These are phyloP conservation scores for Aspidapion aeneum DNA, from an alignment of 2,888 invertebrate genomes.

Conservation along the genomic window DNA sequence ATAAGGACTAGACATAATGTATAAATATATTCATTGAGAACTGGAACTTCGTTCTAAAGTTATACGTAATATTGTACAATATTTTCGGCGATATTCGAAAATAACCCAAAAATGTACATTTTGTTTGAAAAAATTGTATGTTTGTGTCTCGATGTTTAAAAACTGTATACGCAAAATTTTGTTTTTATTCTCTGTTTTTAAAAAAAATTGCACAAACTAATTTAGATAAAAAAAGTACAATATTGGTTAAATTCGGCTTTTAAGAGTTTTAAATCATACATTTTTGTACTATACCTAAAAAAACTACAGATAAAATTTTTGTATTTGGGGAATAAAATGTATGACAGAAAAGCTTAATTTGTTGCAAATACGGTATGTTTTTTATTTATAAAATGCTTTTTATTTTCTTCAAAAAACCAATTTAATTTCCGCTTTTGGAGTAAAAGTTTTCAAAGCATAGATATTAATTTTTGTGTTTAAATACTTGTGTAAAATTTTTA, in stretches of 20 bases:
- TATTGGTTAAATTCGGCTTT: no score
- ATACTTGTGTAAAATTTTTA: neutral
- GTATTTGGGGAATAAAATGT: no score
- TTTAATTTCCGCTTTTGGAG: slow-evolving; percentile 2
- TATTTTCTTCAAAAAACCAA: neutral
- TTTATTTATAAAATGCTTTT: no score
- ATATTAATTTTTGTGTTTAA: no score
- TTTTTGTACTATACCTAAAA: no score
- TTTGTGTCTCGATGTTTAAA: slow-evolving; percentile 37
- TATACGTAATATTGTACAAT: slow-evolving; percentile 51
- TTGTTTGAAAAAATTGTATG: slow-evolving; percentile 22
- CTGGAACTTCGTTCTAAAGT: neutral
- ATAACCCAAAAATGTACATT: slow-evolving; percentile 38
- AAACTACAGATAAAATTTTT: no score
- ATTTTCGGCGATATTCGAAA: slow-evolving; percentile 35
- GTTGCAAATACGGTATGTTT: no score
- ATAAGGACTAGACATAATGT: no score
- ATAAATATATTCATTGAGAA: neutral
- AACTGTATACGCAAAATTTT: slow-evolving; percentile 38
- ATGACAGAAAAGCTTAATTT: no score
- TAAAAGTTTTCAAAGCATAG: neutral
- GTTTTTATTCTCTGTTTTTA: neutral
- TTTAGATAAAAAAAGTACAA: no score
- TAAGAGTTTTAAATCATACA: no score
- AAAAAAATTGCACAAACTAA: no score